A percentile compares a stretch with the other conserved stretches of the same genome.
Evolutionary conservation across 2,888 invertebrate species (phyloP).

Genomic region (Labia minor): DNA sequence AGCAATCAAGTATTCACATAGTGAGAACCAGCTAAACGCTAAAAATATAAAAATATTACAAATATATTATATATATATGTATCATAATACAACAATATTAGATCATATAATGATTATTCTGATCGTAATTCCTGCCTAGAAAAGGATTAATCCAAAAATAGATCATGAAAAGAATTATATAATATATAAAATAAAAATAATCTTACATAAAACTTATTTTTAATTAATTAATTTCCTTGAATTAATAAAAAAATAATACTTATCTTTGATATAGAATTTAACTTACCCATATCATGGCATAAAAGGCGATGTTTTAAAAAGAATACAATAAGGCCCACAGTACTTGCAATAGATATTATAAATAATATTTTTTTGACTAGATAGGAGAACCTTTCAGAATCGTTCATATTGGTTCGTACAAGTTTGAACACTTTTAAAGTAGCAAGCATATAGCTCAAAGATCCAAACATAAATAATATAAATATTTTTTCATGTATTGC

Average conservation of each 20-base stretch:
- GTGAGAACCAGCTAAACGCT: constrained; percentile 93
- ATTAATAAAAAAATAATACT: no score
- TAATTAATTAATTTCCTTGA: no score
- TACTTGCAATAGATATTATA: constrained; percentile 62
- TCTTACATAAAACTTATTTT: no score
- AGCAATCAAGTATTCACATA: constrained; percentile 86
- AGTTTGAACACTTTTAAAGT: constrained; percentile 46
- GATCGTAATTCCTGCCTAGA: no score
- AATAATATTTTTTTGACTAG: constrained; percentile 61
- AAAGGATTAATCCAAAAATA: no score
- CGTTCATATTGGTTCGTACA: constrained; percentile 34
- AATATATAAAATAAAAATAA: no score
- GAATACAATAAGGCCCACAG: constrained; percentile 73
- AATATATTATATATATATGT: not conserved
- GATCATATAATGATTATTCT: not conserved
- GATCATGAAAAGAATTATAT: no score
- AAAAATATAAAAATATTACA: no score
- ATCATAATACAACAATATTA: not conserved
- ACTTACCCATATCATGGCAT: constrained; percentile 79
- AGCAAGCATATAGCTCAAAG: constrained; percentile 70
- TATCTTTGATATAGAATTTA: no score
- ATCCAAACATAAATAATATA: constrained; percentile 78
- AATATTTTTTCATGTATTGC: constrained; percentile 85
- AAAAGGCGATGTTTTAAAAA: constrained; percentile 80
- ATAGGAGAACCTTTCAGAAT: constrained; percentile 36